These are phyloP conservation scores for Aphelenchoides fujianensis DNA, from an alignment of 1,140 invertebrate genomes.

Conservation along the genomic window DNA sequence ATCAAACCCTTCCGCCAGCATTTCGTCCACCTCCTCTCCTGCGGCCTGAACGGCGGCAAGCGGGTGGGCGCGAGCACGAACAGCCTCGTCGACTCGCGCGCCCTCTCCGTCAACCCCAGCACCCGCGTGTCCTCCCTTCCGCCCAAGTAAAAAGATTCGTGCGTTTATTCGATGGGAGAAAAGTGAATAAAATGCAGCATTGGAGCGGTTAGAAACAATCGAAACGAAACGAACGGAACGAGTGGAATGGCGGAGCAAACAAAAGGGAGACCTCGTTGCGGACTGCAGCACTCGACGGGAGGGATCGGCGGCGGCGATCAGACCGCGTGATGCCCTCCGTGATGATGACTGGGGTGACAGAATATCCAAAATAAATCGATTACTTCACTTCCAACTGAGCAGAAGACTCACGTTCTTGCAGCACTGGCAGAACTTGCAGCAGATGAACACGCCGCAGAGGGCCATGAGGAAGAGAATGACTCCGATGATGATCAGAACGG, in stretches of 20 bases:
- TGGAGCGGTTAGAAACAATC: neutral
- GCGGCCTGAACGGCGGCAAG: neutral
- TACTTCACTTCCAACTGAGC: neutral
- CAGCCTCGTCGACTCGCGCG: neutral
- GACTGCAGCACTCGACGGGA: neutral
- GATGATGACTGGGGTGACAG: neutral
- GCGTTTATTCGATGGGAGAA: neutral
- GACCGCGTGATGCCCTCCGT: neutral
- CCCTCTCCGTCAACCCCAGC: neutral
- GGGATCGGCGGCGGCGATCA: too few relatives aligned
- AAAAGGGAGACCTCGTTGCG: neutral
- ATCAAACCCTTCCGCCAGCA: neutral
- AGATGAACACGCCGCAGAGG: neutral
- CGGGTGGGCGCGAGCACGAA: neutral
- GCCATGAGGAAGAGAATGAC: neutral
- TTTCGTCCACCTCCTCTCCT: neutral
- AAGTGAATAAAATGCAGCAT: neutral
- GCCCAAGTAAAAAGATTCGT: neutral
- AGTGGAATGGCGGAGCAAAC: neutral
- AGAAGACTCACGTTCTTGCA: neutral
- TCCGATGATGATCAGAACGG: neutral
- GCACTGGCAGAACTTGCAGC: neutral
- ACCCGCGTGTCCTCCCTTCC: too few relatives aligned
- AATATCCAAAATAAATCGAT: neutral
- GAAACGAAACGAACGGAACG: neutral